Percentiles rank a stretch among this genome's conserved stretches.
Conservation (phyloP, 2,888 invertebrate genomes). For the Perithous albicinctus region DNA sequence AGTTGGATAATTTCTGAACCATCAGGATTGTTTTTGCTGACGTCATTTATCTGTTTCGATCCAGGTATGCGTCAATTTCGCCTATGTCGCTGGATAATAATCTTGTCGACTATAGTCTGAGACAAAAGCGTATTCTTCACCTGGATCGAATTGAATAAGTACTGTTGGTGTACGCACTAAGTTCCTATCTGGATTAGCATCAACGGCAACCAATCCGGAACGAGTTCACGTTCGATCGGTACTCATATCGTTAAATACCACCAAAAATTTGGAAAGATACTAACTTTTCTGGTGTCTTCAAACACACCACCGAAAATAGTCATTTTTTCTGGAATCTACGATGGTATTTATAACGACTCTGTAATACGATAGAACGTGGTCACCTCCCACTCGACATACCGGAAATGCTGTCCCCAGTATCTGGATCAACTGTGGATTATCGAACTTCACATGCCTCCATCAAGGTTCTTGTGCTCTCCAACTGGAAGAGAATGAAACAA, state of each 20-base stretch:
- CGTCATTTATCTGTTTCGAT: neutral
- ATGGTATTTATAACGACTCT: neutral
- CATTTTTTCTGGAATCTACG: neutral
- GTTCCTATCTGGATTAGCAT: neutral
- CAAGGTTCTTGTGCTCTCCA: neutral
- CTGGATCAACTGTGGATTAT: neutral
- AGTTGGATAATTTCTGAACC: neutral
- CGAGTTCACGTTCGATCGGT: neutral
- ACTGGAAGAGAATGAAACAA: neutral
- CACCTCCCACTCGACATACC: slow-evolving; percentile 1
- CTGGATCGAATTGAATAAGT: slow-evolving; percentile 6
- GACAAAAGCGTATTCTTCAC: slow-evolving; percentile 26
- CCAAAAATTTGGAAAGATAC: neutral
- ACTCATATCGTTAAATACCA: neutral
- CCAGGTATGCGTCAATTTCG: slow-evolving; percentile 8
- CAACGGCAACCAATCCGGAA: neutral
- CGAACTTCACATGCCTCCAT: neutral
- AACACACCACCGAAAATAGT: neutral
- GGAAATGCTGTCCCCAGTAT: neutral
- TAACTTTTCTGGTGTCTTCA: neutral
- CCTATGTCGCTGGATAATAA: slow-evolving; percentile 15
- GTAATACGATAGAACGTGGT: neutral
- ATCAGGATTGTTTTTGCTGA: neutral
- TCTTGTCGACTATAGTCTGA: slow-evolving; percentile 4
- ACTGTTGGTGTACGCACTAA: neutral